phyloP scores from a whole-genome alignment of 2,797 vertebrate genomes.

The Coregonus sp. region DNA sequence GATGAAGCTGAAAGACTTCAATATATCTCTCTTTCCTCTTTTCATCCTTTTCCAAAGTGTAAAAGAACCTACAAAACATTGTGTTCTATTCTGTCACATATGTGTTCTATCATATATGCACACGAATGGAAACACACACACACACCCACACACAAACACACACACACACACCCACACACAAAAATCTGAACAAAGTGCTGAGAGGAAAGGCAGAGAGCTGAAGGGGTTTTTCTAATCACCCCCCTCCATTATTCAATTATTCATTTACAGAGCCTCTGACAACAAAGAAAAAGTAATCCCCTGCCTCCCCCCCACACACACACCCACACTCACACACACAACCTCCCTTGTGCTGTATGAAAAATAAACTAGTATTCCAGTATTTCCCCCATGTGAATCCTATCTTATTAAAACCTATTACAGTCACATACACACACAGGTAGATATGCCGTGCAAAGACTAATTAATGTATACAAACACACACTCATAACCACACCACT shows the following conservation, averaged over 20 bases:
- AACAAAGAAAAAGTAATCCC: no score
- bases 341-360: background rate
- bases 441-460: background rate
- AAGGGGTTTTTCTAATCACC: background rate
- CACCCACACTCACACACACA: no score
- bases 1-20: no score
- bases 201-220: no score
- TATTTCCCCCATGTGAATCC: slow-evolving; percentile 1
- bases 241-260: background rate
- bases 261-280: background rate
- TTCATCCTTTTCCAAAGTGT: background rate
- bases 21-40: no score
- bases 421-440: no score
- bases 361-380: background rate
- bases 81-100: background rate
- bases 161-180: slow-evolving; percentile 21
- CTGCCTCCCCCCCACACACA: no score
- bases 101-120: background rate
- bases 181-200: background rate
- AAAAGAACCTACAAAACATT: no score
- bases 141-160: background rate
- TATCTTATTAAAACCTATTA: slow-evolving; percentile 1
- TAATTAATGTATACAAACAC: background rate
- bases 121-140: background rate
- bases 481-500: slow-evolving; percentile 4